Conservation (phyloP, 2,113 vertebrate species). For the Mesitornis unicolor region DNA sequence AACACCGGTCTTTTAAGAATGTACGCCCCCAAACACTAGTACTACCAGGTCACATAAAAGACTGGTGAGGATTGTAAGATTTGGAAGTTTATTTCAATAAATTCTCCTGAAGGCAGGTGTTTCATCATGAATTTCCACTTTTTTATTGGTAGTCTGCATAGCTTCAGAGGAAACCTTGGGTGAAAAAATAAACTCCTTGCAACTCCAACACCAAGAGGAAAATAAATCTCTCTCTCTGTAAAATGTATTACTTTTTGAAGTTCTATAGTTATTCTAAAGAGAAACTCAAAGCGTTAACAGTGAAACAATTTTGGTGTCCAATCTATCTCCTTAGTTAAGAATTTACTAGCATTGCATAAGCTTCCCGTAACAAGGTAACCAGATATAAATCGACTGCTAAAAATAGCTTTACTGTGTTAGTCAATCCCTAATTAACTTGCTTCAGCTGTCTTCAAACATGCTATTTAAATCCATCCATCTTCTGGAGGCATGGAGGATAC, state of each 20-base stretch:
- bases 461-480: conserved; percentile 58
- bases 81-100: neutral
- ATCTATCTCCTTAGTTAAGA: conserved; percentile 13
- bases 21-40: neutral
- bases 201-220: neutral
- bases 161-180: neutral
- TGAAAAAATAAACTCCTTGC: neutral
- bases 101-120: neutral
- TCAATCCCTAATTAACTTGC: conserved; percentile 65
- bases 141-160: neutral
- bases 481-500: conserved; percentile 17
- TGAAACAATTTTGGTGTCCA: neutral
- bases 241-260: neutral
- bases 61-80: neutral
- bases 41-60: neutral
- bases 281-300: neutral
- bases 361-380: conserved; percentile 61
- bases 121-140: neutral
- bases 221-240: neutral
- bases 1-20: neutral
- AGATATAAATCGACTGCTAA: conserved; percentile 55
- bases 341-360: conserved; percentile 47
- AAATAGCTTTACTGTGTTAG: conserved; percentile 64
- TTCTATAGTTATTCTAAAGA: neutral
- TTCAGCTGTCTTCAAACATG: conserved; percentile 65